These are phyloP conservation scores for Argynnis bischoffii DNA, from an alignment of 2,888 invertebrate genomes.

Conservation along the genomic window DNA sequence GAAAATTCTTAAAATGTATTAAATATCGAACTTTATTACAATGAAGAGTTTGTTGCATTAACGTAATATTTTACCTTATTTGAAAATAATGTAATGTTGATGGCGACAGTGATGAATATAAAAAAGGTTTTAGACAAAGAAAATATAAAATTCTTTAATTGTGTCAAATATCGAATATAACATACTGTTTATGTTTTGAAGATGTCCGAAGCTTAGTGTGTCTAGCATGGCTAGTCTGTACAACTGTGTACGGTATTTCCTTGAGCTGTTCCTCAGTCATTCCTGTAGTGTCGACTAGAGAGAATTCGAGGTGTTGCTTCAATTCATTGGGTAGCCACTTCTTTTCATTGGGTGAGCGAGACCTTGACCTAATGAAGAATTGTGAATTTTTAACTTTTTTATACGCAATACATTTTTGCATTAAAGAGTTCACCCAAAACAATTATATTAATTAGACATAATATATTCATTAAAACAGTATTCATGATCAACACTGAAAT, in stretches of 20 bases:
- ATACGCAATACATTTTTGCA: background rate
- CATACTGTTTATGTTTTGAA: constrained; percentile 73
- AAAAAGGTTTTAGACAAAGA: too few species aligned
- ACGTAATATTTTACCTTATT: too few species aligned
- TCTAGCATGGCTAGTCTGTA: constrained; percentile 86
- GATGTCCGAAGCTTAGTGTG: constrained; percentile 81
- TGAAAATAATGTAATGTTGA: too few species aligned
- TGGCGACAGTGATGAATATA: too few species aligned
- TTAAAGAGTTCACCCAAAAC: too few species aligned
- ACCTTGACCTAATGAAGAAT: constrained; percentile 75
- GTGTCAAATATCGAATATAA: constrained; percentile 13
- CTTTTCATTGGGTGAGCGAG: constrained; percentile 88
- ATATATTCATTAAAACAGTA: too few species aligned
- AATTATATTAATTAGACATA: too few species aligned
- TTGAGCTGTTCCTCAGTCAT: constrained; percentile 93
- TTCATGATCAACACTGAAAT: too few species aligned
- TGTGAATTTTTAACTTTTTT: constrained; percentile 3
- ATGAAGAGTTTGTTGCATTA: too few species aligned
- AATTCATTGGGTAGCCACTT: constrained; percentile 89
- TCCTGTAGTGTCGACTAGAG: constrained; percentile 92
- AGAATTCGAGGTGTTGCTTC: constrained; percentile 93
- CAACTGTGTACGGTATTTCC: constrained; percentile 94
- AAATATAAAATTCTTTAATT: too few species aligned
- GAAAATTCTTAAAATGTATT: too few species aligned
- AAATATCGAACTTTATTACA: too few species aligned